These are phyloP conservation scores for Speoplatyrhinus poulsoni DNA, from an alignment of 2,113 vertebrate genomes.

Conservation along the genomic window DNA sequence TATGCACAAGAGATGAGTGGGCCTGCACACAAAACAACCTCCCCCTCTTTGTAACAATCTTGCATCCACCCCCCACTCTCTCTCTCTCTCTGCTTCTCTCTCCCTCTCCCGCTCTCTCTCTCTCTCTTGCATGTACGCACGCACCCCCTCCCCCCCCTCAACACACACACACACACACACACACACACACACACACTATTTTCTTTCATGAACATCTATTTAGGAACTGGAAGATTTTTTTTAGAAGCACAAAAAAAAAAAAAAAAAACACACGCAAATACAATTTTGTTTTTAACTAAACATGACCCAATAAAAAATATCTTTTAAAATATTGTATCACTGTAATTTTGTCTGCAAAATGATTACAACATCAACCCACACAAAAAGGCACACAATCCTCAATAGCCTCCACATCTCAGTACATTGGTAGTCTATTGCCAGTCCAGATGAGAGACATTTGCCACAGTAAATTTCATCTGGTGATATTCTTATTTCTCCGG, in stretches of 20 bases:
- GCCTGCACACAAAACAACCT: background rate
- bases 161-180: slow-evolving; percentile 21
- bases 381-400: slow-evolving; percentile 36
- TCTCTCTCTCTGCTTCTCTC: slow-evolving; percentile 10
- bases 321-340: too few relatives aligned
- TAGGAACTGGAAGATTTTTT: slow-evolving; percentile 59
- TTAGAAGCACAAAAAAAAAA: slow-evolving; percentile 51
- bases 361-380: slow-evolving; percentile 34
- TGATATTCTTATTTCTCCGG: slow-evolving; percentile 72
- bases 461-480: slow-evolving; percentile 68
- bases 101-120: slow-evolving; percentile 30
- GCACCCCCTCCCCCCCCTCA: too few relatives aligned
- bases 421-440: slow-evolving; percentile 43
- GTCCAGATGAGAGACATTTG: slow-evolving; percentile 59
- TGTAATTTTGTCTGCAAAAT: slow-evolving; percentile 41
- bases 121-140: too few relatives aligned
- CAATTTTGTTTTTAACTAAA: slow-evolving; percentile 29
- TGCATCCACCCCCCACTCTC: slow-evolving; percentile 37
- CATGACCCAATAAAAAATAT: background rate
- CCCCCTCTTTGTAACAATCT: background rate
- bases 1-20: slow-evolving; percentile 71
- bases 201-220: slow-evolving; percentile 62
- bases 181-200: slow-evolving; percentile 3
- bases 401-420: slow-evolving; percentile 27
- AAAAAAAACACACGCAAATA: slow-evolving; percentile 41